These are phyloP conservation scores for Parnassius orleans DNA, from an alignment of 2,888 invertebrate species.

Conservation along the genomic window DNA sequence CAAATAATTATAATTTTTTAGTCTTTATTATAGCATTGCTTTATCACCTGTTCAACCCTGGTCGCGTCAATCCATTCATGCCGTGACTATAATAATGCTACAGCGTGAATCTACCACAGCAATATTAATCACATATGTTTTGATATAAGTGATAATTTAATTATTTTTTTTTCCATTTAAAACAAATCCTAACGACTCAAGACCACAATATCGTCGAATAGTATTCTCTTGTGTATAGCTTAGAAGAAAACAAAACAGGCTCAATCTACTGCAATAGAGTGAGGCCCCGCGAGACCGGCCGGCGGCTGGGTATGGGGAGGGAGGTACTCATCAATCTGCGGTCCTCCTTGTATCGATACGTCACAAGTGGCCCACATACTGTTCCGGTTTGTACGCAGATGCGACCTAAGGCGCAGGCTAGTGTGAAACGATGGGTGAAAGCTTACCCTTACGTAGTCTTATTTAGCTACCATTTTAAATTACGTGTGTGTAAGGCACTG, in stretches of 20 bases:
- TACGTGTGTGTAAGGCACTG: no score
- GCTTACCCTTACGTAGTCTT: neutral
- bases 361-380: slow-evolving; percentile 64
- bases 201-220: slow-evolving; percentile 6
- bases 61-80: no score
- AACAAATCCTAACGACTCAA: neutral
- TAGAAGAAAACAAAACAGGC: slow-evolving; percentile 52
- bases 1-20: no score
- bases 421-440: slow-evolving; percentile 2
- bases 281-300: slow-evolving; percentile 39
- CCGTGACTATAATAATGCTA: no score
- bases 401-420: slow-evolving; percentile 44
- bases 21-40: no score
- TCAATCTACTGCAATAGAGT: slow-evolving; percentile 52
- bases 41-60: no score
- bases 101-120: no score
- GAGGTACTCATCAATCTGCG: slow-evolving; percentile 65
- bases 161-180: neutral
- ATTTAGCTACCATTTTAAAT: slow-evolving; percentile 3
- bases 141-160: no score
- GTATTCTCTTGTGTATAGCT: slow-evolving; percentile 12
- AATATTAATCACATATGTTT: no score
- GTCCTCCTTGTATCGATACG: slow-evolving; percentile 64
- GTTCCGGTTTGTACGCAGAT: slow-evolving; percentile 58
- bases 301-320: slow-evolving; percentile 29